Percentiles rank a stretch among this genome's conserved stretches.
Conservation (phyloP, 1,140 invertebrate genomes). For the Adelges cooleyi region DNA sequence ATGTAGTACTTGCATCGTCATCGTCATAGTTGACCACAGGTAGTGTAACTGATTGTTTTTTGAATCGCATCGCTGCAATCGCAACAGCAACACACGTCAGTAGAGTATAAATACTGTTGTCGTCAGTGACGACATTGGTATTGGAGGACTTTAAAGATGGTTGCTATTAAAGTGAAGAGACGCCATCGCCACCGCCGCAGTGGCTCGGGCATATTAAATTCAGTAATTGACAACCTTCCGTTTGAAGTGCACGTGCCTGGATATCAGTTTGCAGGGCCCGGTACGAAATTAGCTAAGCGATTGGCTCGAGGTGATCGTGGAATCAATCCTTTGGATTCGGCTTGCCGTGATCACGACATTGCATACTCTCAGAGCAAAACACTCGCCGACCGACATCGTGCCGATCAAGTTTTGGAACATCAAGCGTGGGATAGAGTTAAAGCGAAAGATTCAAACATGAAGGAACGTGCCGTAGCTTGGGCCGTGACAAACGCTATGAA, state of each 20-base stretch:
- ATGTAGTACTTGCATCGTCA: too few relatives aligned
- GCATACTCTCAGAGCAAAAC: slow-evolving; percentile 37
- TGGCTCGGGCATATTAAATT: slow-evolving; percentile 35
- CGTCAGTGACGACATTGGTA: background rate
- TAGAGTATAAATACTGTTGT: too few relatives aligned
- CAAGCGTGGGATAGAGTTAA: slow-evolving; percentile 38
- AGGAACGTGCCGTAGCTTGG: slow-evolving; percentile 36
- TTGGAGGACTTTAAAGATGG: too few relatives aligned
- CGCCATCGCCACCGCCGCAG: too few relatives aligned
- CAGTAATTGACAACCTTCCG: slow-evolving; percentile 38
- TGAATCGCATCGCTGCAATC: too few relatives aligned
- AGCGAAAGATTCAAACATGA: slow-evolving; percentile 36
- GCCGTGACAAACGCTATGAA: slow-evolving; percentile 36
- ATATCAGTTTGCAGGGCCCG: slow-evolving; percentile 40
- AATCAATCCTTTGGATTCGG: slow-evolving; percentile 39
- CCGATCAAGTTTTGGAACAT: slow-evolving; percentile 37
- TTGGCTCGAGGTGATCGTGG: slow-evolving; percentile 38
- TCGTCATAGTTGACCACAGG: too few relatives aligned
- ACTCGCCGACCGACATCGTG: slow-evolving; percentile 36
- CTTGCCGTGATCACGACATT: slow-evolving; percentile 41
- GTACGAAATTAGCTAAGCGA: slow-evolving; percentile 39
- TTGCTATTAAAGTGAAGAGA: too few relatives aligned
- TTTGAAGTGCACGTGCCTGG: slow-evolving; percentile 34
- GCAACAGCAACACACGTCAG: too few relatives aligned
- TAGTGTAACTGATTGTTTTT: too few relatives aligned